Percentiles rank a stretch among this genome's conserved stretches.
phyloP scores from a whole-genome alignment of 37 sponge, comb jelly and placozoan genomes.

The Eunapius fragilis region DNA sequence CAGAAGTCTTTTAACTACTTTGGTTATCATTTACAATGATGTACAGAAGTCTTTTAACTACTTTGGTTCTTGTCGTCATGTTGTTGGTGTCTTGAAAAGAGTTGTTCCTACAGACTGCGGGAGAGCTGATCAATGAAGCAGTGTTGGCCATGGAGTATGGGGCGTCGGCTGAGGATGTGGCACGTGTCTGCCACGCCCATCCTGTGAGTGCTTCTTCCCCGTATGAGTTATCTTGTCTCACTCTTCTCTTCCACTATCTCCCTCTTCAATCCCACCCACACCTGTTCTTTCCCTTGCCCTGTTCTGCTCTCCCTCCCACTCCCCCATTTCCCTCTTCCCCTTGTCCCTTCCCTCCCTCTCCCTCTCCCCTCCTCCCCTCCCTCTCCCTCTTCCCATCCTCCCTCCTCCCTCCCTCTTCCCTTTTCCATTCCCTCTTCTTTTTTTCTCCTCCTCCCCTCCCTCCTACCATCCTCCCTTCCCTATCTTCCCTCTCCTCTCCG shows the following conservation, averaged over 20 bases:
- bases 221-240: background rate
- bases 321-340: background rate
- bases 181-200: constrained; percentile 97
- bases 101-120: constrained; percentile 70
- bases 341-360: background rate
- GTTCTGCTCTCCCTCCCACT: background rate
- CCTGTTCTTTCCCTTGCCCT: background rate
- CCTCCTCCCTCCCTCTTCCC: background rate
- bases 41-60: too few relatives aligned
- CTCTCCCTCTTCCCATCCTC: background rate
- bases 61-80: background rate
- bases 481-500: background rate
- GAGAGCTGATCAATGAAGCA: constrained; percentile 95
- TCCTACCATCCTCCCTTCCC: background rate
- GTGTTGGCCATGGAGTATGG: constrained; percentile 98
- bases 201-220: constrained; percentile 53
- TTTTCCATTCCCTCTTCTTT: background rate
- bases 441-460: background rate
- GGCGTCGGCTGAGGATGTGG: constrained; percentile 93
- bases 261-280: background rate
- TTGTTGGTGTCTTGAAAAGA: too few relatives aligned
- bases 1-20: too few relatives aligned
- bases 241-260: background rate
- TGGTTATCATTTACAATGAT: too few relatives aligned
- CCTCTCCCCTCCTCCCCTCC: background rate